Conservation (phyloP, 2,113 vertebrate species). For the Calypte anna region DNA sequence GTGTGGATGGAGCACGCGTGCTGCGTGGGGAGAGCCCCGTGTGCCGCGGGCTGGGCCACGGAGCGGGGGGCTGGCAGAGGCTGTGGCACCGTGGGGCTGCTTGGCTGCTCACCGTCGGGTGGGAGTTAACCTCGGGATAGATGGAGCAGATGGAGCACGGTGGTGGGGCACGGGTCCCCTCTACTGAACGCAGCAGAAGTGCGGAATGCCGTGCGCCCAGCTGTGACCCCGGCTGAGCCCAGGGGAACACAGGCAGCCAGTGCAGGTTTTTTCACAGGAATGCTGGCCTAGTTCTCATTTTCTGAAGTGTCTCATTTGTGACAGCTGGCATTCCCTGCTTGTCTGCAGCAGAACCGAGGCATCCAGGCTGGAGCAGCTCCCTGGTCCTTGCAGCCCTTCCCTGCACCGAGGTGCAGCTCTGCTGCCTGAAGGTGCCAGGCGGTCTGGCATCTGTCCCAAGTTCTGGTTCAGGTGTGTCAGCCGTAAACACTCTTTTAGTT, state of each 20-base stretch:
- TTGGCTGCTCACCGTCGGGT: background rate
- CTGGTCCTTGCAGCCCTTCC: background rate
- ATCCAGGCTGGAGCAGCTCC: background rate
- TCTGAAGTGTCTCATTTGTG: background rate
- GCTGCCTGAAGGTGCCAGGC: background rate
- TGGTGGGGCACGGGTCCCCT: background rate
- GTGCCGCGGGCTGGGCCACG: background rate
- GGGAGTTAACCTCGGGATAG: background rate
- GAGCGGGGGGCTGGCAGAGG: accelerated
- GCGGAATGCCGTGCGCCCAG: background rate
- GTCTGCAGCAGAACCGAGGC: background rate
- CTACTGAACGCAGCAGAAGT: background rate
- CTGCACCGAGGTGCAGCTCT: background rate
- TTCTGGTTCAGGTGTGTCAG: background rate
- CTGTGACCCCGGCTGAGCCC: background rate
- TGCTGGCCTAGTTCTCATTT: background rate
- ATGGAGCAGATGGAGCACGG: background rate
- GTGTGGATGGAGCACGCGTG: background rate
- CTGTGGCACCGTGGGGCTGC: no score
- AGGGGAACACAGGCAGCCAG: background rate
- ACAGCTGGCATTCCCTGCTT: background rate
- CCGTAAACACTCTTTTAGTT: background rate
- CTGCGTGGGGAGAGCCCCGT: background rate
- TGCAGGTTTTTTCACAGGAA: background rate
- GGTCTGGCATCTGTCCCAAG: background rate